phyloP scores from a whole-genome alignment of 2,888 invertebrate genomes.

The Ernsta delagoae region DNA sequence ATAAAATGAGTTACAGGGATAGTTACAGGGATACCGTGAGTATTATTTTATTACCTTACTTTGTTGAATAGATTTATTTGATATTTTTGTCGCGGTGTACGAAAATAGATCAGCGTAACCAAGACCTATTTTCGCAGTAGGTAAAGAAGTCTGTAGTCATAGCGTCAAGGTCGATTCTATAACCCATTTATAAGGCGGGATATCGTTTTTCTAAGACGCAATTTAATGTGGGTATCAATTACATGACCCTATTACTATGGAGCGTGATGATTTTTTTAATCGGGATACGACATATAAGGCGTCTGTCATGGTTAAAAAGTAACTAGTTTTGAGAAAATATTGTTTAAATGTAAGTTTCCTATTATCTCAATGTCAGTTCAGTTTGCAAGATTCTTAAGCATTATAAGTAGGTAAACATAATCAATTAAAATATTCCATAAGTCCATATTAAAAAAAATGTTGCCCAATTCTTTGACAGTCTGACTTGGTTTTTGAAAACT shows the following conservation, averaged over 20 bases:
- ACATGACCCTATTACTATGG: background rate
- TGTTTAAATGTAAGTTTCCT: no score
- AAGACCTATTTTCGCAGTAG: constrained; percentile 63
- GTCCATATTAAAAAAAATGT: no score
- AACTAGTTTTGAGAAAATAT: no score
- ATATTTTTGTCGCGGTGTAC: constrained; percentile 14
- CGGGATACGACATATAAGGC: no score
- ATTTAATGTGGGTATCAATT: constrained; percentile 38
- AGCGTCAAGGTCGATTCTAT: constrained; percentile 63
- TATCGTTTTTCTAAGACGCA: constrained; percentile 60
- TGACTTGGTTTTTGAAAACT: no score
- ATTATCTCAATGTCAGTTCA: no score
- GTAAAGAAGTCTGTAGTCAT: constrained; percentile 66
- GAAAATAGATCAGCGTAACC: constrained; percentile 50
- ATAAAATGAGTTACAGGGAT: constrained; percentile 71
- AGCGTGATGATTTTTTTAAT: no score
- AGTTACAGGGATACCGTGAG: constrained; percentile 75
- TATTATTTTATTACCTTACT: constrained; percentile 40
- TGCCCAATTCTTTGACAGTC: no score
- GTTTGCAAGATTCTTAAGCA: no score
- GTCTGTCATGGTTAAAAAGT: no score
- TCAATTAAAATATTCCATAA: no score
- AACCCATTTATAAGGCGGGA: constrained; percentile 48
- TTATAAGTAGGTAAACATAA: no score
- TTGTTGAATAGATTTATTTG: background rate